A percentile compares a stretch with the other conserved stretches of the same genome.
Evolutionary conservation across 2,797 vertebrate species (phyloP).

Genomic region (Phrynocephalus vlangalii): DNA sequence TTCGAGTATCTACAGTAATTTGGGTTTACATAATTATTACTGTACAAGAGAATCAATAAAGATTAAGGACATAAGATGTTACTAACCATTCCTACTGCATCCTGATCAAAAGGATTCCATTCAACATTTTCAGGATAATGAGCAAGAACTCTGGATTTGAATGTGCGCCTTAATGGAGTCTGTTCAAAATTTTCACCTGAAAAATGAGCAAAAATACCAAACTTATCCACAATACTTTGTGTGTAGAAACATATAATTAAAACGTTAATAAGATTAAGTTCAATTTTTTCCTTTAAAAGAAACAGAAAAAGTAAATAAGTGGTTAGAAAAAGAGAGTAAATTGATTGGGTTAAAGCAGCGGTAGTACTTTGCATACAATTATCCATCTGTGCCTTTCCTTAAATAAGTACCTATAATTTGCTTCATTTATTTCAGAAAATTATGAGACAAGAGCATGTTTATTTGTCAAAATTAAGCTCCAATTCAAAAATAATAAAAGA

Average conservation of each 20-base stretch:
- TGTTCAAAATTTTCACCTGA: constrained; percentile 99
- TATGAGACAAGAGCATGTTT: constrained; percentile 14
- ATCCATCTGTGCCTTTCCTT: constrained; percentile 69
- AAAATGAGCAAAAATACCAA: constrained; percentile 54
- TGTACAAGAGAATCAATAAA: constrained; percentile 11
- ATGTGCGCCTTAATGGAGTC: constrained; percentile 96
- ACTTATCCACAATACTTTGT: constrained; percentile 46
- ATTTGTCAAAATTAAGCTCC: constrained; percentile 44
- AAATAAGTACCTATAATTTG: constrained; percentile 14
- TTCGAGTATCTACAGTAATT: too few species aligned
- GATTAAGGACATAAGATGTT: constrained; percentile 33
- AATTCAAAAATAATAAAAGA: constrained; percentile 69
- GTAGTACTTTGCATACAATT: constrained; percentile 44
- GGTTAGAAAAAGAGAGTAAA: constrained; percentile 65
- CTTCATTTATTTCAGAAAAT: constrained; percentile 24
- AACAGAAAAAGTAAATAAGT: constrained; percentile 71
- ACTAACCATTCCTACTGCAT: constrained; percentile 99
- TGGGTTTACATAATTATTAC: background rate
- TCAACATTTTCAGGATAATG: constrained; percentile 98
- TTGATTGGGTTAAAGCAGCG: constrained; percentile 64
- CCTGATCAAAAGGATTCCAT: constrained; percentile 99
- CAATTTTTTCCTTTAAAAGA: constrained; percentile 70
- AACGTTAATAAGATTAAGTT: constrained; percentile 63
- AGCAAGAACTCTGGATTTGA: constrained; percentile 98
- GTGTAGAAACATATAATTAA: constrained; percentile 67